Evolutionary conservation across 92 coral and sea anemone species (phyloP).

Genomic region (Epizoanthus fatuus): DNA sequence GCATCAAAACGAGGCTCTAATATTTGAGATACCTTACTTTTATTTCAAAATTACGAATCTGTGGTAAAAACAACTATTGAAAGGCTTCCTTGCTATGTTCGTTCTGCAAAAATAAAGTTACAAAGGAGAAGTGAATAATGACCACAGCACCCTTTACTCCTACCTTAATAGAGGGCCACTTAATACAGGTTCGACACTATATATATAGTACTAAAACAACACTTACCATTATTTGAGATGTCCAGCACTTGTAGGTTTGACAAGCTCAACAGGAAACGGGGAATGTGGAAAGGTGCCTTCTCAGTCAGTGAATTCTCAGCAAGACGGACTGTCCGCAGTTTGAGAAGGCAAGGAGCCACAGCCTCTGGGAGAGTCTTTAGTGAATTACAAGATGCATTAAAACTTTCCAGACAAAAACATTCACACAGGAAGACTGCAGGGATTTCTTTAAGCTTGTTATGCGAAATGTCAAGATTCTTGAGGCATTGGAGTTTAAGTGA

Average conservation of each 20-base stretch:
- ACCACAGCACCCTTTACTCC: no score
- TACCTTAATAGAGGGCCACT: no score
- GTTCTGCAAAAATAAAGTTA: no score
- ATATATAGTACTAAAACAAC: no score
- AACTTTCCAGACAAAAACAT: constrained; percentile 37
- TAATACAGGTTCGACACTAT: no score
- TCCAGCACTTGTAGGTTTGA: constrained; percentile 87
- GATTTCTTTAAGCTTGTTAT: constrained; percentile 79
- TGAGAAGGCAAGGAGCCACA: constrained; percentile 67
- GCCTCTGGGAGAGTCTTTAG: constrained; percentile 83
- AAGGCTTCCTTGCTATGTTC: no score
- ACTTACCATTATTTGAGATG: constrained; percentile 74
- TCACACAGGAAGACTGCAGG: constrained; percentile 74
- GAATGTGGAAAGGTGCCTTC: constrained; percentile 76
- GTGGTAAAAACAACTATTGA: no score
- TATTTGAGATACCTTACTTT: no score
- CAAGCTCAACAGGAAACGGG: constrained; percentile 82
- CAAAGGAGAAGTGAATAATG: no score
- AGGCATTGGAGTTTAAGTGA: constrained; percentile 70
- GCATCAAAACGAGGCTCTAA: no score
- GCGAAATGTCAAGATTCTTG: constrained; percentile 83
- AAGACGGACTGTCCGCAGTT: constrained; percentile 78
- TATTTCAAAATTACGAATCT: no score
- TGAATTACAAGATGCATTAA: constrained; percentile 79
- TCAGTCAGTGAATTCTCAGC: constrained; percentile 82